Conservation (phyloP, 2,888 invertebrate genomes). For the Escarpia spicata region DNA sequence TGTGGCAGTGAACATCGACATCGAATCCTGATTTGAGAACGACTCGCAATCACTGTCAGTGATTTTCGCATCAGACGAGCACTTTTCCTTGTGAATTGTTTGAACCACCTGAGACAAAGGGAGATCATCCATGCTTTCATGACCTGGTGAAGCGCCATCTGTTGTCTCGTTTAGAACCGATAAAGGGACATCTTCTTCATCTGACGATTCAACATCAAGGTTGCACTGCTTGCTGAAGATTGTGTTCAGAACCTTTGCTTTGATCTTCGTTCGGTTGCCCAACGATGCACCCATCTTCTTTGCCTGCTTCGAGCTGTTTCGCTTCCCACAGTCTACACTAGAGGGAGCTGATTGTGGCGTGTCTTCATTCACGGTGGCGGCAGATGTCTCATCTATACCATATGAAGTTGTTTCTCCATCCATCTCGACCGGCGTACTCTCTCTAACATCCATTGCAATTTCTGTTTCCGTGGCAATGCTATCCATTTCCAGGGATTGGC, state of each 20-base stretch:
- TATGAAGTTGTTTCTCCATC: background rate
- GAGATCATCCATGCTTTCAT: background rate
- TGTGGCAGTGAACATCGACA: background rate
- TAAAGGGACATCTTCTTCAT: conserved; percentile 27
- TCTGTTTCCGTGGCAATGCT: too few relatives aligned
- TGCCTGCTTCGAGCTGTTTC: conserved; percentile 13
- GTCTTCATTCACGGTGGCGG: background rate
- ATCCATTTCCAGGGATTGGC: too few relatives aligned
- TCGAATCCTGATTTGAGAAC: background rate
- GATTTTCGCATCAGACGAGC: background rate
- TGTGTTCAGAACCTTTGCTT: background rate
- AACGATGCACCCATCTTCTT: background rate
- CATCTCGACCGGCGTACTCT: background rate
- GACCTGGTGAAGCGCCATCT: background rate
- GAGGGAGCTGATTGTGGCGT: background rate
- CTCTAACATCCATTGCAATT: too few relatives aligned
- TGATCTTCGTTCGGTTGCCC: background rate
- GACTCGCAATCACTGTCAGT: background rate
- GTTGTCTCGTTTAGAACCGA: background rate
- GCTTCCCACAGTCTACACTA: background rate
- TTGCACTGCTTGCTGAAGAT: conserved; percentile 22
- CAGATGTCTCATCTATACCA: background rate
- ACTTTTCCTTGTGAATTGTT: background rate
- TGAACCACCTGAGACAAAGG: background rate
- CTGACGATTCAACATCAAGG: conserved; percentile 25